Evolutionary conservation across 2,113 vertebrate genomes (phyloP).

Genomic region (Apeltes quadracus): DNA sequence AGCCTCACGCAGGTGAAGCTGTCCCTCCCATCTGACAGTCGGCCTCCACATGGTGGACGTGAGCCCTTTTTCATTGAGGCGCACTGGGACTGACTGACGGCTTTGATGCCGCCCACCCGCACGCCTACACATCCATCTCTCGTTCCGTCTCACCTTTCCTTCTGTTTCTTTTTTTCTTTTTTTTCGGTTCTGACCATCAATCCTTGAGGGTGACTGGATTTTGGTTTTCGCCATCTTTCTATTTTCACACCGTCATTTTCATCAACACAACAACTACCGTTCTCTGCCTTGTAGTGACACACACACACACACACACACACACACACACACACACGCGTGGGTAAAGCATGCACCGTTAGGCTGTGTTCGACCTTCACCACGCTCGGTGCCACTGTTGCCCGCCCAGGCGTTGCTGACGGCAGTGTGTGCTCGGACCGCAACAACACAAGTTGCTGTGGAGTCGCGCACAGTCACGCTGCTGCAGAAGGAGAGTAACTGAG

Average conservation of each 20-base stretch:
- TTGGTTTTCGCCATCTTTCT: background rate
- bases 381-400: constrained; percentile 26
- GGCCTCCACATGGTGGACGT: constrained; percentile 15
- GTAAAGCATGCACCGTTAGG: constrained; percentile 8
- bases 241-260: background rate
- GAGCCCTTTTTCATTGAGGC: constrained; percentile 16
- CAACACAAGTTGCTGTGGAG: constrained; percentile 30
- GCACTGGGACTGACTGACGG: constrained; percentile 26
- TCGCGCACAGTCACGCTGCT: background rate
- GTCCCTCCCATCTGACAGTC: constrained; percentile 12
- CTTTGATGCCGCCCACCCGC: constrained; percentile 44
- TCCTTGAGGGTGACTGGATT: background rate
- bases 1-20: background rate
- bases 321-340: constrained; percentile 11
- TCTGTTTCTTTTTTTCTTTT: background rate
- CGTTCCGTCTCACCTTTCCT: constrained; percentile 9
- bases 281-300: background rate
- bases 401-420: constrained; percentile 23
- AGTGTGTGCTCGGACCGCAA: constrained; percentile 38
- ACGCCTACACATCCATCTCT: constrained; percentile 30
- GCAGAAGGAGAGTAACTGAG: constrained; percentile 20
- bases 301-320: background rate
- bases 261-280: background rate
- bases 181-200: background rate
- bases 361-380: constrained; percentile 25